Evolutionary conservation across 1,140 invertebrate genomes (phyloP).

Genomic region (Drosophila equinoxialis): DNA sequence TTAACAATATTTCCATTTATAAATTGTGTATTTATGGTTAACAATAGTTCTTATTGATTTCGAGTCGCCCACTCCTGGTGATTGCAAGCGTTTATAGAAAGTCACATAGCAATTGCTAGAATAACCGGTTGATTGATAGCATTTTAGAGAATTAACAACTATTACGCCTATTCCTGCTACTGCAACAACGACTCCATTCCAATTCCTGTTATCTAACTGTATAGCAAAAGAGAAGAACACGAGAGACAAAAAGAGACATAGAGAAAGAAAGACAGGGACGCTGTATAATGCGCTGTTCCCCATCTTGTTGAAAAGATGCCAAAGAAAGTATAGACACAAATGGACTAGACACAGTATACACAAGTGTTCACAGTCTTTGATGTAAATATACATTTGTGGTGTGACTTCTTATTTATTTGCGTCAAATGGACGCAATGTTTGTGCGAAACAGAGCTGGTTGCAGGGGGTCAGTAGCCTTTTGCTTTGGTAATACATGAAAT

Average conservation of each 20-base stretch:
- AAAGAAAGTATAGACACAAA: constrained; percentile 5
- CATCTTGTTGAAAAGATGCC: background rate
- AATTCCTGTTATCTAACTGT: constrained; percentile 13
- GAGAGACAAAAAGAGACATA: background rate
- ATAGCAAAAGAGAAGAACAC: background rate
- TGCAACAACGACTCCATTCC: background rate
- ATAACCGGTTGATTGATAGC: constrained; percentile 8
- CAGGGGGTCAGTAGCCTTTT: constrained; percentile 17
- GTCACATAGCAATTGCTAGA: background rate
- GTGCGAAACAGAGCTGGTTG: background rate
- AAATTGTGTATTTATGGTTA: too few species aligned
- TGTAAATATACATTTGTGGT: background rate
- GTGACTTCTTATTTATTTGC: constrained; percentile 4
- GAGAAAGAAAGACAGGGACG: too few species aligned
- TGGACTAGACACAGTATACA: background rate
- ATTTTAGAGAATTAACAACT: constrained; percentile 9
- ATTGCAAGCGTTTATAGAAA: background rate
- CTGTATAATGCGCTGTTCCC: background rate
- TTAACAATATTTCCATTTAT: too few species aligned
- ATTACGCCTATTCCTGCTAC: constrained; percentile 9
- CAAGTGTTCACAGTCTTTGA: too few species aligned
- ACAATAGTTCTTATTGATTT: background rate
- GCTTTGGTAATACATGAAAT: constrained; percentile 21
- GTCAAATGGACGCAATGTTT: background rate
- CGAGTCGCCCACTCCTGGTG: constrained; percentile 1